Conservation (phyloP, 2,888 invertebrate species). For the Stenodera caucasica region DNA sequence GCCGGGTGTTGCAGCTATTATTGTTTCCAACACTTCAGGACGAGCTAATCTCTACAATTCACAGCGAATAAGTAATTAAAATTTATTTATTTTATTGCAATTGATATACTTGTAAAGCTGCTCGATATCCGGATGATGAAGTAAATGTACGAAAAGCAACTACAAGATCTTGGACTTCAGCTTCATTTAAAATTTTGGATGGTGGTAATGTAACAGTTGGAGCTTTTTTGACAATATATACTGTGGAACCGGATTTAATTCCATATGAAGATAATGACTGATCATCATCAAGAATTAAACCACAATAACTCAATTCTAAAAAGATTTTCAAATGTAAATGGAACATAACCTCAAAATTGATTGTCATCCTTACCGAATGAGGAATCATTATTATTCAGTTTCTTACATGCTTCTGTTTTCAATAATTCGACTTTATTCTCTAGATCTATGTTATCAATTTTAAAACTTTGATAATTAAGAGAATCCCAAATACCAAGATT, state of each 20-base stretch:
- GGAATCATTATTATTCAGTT: slow-evolving; percentile 22
- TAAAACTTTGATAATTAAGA: slow-evolving; percentile 59
- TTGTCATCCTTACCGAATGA: slow-evolving; percentile 14
- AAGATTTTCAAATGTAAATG: slow-evolving; percentile 11
- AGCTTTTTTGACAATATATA: slow-evolving; percentile 59
- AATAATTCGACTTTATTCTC: slow-evolving; percentile 64
- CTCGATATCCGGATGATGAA: slow-evolving; percentile 64
- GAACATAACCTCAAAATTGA: slow-evolving; percentile 14
- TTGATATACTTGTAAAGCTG: slow-evolving; percentile 64
- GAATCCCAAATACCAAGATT: slow-evolving; percentile 59
- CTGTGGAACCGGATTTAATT: slow-evolving; percentile 61
- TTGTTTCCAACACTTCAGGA: slow-evolving; percentile 64
- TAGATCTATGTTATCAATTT: slow-evolving; percentile 64
- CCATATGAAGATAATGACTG: slow-evolving; percentile 66
- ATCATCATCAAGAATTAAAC: slow-evolving; percentile 68
- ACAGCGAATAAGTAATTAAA: slow-evolving; percentile 7
- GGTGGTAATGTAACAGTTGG: slow-evolving; percentile 42
- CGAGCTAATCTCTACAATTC: slow-evolving; percentile 53
- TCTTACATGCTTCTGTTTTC: slow-evolving; percentile 54
- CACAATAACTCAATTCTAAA: slow-evolving; percentile 71
- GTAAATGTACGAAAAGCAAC: slow-evolving; percentile 65
- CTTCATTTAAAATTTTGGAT: slow-evolving; percentile 60
- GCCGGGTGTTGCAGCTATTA: slow-evolving; percentile 71
- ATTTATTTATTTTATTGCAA: slow-evolving; percentile 9
- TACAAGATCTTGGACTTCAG: slow-evolving; percentile 65